A percentile compares a stretch with the other conserved stretches of the same genome.
phyloP scores from a whole-genome alignment of 2,888 invertebrate genomes.

The Leptopilina syphax region DNA sequence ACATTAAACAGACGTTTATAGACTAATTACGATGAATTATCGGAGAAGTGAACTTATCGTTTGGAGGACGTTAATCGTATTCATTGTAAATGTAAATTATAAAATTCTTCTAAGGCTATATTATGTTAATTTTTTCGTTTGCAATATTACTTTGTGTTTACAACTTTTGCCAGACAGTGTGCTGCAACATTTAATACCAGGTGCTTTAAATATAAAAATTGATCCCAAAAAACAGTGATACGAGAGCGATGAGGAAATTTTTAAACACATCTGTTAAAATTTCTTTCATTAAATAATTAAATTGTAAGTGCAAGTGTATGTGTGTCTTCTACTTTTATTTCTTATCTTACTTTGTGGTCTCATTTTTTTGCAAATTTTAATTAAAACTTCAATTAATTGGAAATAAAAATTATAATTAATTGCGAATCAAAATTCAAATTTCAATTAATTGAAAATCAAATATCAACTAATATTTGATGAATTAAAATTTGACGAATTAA shows the following conservation, averaged over 20 bases:
- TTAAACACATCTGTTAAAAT: not conserved
- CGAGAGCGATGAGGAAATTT: not conserved
- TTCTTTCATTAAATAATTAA: not conserved
- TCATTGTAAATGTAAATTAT: not conserved
- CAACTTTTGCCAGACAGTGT: constrained; percentile 17
- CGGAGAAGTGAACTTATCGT: not conserved
- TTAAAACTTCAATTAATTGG: not conserved
- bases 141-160: constrained; percentile 7
- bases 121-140: constrained; percentile 5
- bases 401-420: too few species aligned
- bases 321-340: not conserved
- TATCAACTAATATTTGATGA: too few species aligned
- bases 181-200: not conserved
- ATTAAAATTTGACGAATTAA: too few species aligned
- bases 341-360: not conserved
- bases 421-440: too few species aligned
- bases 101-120: not conserved
- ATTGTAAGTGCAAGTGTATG: not conserved
- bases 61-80: not conserved
- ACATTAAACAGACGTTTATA: not conserved
- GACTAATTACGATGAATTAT: not conserved
- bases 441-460: too few species aligned
- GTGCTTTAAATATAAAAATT: constrained; percentile 18
- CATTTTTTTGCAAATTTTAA: not conserved
- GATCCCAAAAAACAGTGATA: not conserved